phyloP scores from a whole-genome alignment of 1,140 invertebrate species.

The Portunus trituberculatus region DNA sequence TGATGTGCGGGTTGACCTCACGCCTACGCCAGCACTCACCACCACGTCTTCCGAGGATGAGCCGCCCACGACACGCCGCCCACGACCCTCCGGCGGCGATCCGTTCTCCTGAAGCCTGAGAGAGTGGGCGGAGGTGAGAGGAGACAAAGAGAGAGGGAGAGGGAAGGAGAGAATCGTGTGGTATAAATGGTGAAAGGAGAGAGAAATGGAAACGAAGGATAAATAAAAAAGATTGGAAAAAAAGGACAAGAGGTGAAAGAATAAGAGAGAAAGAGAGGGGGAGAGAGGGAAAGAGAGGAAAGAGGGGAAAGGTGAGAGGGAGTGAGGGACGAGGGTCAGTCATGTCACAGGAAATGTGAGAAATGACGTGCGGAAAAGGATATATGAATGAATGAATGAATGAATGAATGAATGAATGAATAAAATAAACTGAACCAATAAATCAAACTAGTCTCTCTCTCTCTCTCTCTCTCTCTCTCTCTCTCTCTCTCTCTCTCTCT shows the following conservation, averaged over 20 bases:
- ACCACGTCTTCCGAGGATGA: conserved; percentile 73
- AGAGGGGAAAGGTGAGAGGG: no score
- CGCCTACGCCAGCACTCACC: conserved; percentile 66
- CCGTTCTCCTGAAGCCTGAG: conserved; percentile 44
- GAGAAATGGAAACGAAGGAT: not conserved
- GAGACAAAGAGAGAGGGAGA: not conserved
- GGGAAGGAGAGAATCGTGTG: not conserved
- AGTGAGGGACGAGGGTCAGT: no score
- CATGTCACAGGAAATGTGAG: no score
- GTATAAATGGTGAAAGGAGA: not conserved
- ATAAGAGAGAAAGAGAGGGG: not conserved
- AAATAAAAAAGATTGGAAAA: no score
- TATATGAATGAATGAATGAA: not conserved
- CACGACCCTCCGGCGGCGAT: conserved; percentile 45
- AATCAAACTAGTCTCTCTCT: not conserved
- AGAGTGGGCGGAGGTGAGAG: not conserved
- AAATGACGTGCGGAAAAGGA: not conserved
- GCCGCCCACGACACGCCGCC: conserved; percentile 40
- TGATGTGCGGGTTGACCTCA: conserved; percentile 78
- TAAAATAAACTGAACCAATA: not conserved
- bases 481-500: not conserved
- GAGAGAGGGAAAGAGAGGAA: not conserved
- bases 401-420: not conserved
- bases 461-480: not conserved
- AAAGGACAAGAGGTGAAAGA: not conserved